These are phyloP conservation scores for Eilema sororculum DNA, from an alignment of 2,888 invertebrate species.

Conservation along the genomic window DNA sequence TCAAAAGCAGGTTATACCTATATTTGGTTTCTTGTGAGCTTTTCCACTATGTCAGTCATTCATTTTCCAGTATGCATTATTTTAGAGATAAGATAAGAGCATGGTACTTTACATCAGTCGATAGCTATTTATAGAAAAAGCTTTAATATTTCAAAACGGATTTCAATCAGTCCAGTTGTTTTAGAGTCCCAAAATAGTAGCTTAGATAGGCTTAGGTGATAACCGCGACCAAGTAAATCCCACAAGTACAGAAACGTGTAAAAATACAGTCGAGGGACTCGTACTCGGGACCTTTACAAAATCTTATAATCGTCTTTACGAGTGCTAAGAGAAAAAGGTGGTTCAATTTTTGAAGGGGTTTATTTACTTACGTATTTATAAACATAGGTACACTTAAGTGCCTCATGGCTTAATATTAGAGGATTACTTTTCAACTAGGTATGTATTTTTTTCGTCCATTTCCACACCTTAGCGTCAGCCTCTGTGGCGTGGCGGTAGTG, in stretches of 20 bases:
- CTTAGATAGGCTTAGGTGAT: neutral
- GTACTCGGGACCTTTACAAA: constrained; percentile 1
- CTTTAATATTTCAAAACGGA: neutral
- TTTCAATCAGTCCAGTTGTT: too few relatives aligned
- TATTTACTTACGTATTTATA: constrained; percentile 11
- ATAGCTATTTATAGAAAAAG: neutral
- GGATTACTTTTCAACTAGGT: neutral
- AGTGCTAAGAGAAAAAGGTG: constrained; percentile 11
- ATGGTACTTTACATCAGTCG: neutral
- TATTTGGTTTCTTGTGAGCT: neutral
- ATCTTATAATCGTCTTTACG: constrained; percentile 18
- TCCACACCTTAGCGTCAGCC: neutral
- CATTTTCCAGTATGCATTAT: too few relatives aligned
- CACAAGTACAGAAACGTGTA: constrained; percentile 3
- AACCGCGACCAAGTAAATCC: neutral
- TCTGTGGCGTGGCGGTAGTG: too few relatives aligned
- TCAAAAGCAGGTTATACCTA: neutral
- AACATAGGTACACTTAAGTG: constrained; percentile 10
- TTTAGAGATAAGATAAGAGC: too few relatives aligned
- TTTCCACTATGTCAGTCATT: neutral
- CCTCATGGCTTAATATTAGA: neutral
- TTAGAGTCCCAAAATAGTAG: neutral
- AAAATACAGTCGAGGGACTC: constrained; percentile 12
- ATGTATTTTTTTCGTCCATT: neutral
- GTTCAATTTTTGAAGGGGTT: constrained; percentile 10